These are phyloP conservation scores for Bombus superbus DNA, from an alignment of 1,140 invertebrate genomes.

Conservation along the genomic window DNA sequence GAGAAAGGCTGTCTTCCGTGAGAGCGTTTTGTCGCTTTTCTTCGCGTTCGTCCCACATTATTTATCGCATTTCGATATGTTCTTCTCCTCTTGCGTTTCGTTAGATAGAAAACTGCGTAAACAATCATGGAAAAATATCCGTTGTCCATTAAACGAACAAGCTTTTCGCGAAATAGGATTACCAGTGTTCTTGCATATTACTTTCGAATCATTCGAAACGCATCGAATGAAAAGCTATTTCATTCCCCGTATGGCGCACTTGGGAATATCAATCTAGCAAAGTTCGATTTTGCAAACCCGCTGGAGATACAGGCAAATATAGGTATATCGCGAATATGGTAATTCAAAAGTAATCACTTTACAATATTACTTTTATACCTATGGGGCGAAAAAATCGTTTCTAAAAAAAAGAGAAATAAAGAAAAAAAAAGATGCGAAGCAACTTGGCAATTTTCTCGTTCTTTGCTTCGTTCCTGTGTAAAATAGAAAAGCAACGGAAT, in stretches of 20 bases:
- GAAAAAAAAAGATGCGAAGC: not conserved
- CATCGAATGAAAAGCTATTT: slow-evolving; percentile 10
- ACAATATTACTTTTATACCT: not conserved
- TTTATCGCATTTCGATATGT: not conserved
- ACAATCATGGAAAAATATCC: not conserved
- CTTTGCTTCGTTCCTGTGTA: not conserved
- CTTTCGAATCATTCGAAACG: slow-evolving; percentile 4
- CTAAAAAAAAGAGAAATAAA: not conserved
- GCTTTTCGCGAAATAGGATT: not conserved
- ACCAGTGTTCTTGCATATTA: not conserved
- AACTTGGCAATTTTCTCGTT: not conserved
- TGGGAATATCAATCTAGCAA: slow-evolving; percentile 2
- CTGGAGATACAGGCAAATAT: not conserved
- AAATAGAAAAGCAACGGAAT: not conserved
- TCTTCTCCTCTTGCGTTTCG: fast-evolving
- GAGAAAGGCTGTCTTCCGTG: no score
- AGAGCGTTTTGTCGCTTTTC: not conserved
- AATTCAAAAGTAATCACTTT: not conserved
- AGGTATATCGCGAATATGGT: not conserved
- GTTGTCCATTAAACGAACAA: not conserved
- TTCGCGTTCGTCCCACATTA: not conserved
- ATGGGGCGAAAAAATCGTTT: not conserved
- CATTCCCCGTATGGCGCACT: not conserved
- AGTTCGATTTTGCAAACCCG: slow-evolving; percentile 7
- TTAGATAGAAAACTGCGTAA: not conserved